Percentiles rank a stretch among this genome's conserved stretches.
phyloP scores from a whole-genome alignment of 2,888 invertebrate species.

The Pristionchus fissidentatus region DNA sequence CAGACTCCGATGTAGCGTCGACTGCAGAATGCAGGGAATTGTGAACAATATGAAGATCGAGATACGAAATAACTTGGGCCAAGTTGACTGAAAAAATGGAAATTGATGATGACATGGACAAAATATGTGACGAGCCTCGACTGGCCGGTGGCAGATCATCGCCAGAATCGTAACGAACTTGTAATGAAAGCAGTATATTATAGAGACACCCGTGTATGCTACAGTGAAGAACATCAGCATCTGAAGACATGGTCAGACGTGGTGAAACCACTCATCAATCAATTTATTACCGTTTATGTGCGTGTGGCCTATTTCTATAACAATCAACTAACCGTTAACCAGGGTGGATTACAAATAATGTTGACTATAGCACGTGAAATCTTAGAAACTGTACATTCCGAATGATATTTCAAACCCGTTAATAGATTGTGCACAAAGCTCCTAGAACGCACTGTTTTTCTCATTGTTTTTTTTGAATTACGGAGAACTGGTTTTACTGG shows the following conservation, averaged over 20 bases:
- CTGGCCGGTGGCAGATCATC: background rate
- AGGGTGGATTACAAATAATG: too few species aligned
- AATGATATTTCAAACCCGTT: too few species aligned
- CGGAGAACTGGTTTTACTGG: too few species aligned
- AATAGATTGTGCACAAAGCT: too few species aligned
- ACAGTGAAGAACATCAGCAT: conserved; percentile 11
- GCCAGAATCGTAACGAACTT: background rate
- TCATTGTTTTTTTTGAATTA: too few species aligned
- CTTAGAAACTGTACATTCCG: too few species aligned
- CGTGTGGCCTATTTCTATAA: too few species aligned
- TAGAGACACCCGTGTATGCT: background rate
- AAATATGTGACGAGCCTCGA: background rate
- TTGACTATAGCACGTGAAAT: too few species aligned
- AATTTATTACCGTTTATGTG: too few species aligned
- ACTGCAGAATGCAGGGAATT: background rate
- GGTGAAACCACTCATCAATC: too few species aligned
- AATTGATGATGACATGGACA: background rate
- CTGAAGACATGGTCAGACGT: background rate
- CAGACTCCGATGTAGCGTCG: background rate
- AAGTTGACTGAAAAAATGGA: background rate
- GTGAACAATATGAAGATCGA: background rate
- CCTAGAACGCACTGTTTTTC: too few species aligned
- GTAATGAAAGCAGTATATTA: conserved; percentile 10
- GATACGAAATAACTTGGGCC: background rate
- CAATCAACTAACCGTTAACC: too few species aligned